Evolutionary conservation across 2,888 invertebrate genomes (phyloP).

Genomic region (Machimus atricapillus): DNA sequence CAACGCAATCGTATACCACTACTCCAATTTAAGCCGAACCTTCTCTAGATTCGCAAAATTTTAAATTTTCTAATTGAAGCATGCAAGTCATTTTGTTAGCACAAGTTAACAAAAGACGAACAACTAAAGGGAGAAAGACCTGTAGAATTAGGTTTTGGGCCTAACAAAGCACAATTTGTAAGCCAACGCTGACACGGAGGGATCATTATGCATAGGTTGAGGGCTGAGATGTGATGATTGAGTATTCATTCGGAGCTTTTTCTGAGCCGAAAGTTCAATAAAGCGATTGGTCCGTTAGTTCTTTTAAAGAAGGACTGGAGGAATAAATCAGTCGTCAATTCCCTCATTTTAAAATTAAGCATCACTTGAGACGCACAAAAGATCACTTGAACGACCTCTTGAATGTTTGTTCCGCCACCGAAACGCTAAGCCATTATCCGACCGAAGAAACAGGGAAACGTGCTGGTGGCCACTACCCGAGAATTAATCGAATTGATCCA

Average conservation of each 20-base stretch:
- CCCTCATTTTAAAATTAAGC: conserved; percentile 26
- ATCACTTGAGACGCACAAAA: conserved; percentile 33
- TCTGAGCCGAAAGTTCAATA: background rate
- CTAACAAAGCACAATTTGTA: background rate
- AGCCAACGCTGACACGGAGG: background rate
- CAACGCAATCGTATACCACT: background rate
- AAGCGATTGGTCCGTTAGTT: background rate
- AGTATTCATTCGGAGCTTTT: background rate
- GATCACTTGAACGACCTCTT: conserved; percentile 4
- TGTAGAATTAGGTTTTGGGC: background rate
- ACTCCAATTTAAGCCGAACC: background rate
- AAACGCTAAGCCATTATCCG: conserved; percentile 32
- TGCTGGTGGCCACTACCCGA: conserved; percentile 17
- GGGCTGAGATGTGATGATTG: background rate
- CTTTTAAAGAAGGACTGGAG: background rate
- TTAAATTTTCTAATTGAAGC: background rate
- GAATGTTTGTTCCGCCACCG: conserved; percentile 7
- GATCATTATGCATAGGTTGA: background rate
- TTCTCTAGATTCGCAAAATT: background rate
- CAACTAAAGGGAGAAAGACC: background rate
- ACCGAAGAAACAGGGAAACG: conserved; percentile 16
- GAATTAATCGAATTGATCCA: conserved; percentile 40
- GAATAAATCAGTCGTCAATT: conserved; percentile 24
- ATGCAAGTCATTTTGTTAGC: background rate
- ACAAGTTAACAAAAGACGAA: background rate